Evolutionary conservation across 35 echinoderm and acorn worm genomes (phyloP).

Genomic region (Lytechinus pictus): DNA sequence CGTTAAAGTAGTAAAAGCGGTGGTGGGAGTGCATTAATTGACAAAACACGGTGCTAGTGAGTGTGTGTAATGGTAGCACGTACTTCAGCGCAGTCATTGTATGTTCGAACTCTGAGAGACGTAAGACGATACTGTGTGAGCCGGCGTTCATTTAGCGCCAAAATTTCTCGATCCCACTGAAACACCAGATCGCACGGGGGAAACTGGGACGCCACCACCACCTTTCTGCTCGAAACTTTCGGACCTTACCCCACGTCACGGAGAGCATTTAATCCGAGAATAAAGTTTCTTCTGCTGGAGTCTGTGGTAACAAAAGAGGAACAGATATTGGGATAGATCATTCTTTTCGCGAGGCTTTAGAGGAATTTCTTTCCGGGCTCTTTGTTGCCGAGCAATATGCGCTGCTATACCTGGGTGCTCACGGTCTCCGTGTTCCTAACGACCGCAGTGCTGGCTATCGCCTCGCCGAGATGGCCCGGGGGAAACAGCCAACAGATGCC

Average conservation of each 20-base stretch:
- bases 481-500: conserved; percentile 28
- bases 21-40: not conserved
- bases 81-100: not conserved
- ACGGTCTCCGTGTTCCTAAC: conserved; percentile 37
- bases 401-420: conserved; percentile 19
- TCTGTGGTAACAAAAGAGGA: not conserved
- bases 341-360: not conserved
- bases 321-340: conserved; percentile 11
- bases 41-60: not conserved
- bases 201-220: not conserved
- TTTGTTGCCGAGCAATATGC: conserved; percentile 44
- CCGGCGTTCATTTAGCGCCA: conserved; percentile 20
- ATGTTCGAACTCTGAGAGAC: not conserved
- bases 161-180: not conserved
- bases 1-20: not conserved
- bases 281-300: not conserved
- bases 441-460: conserved; percentile 23
- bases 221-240: not conserved
- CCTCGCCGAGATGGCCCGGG: conserved; percentile 46
- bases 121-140: conserved; percentile 25
- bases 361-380: not conserved
- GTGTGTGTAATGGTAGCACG: conserved; percentile 10
- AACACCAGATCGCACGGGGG: not conserved
- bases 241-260: conserved; percentile 8
- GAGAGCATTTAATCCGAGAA: not conserved